Conservation (phyloP, 2,888 invertebrate genomes). For the Pristionchus exspectatus region DNA sequence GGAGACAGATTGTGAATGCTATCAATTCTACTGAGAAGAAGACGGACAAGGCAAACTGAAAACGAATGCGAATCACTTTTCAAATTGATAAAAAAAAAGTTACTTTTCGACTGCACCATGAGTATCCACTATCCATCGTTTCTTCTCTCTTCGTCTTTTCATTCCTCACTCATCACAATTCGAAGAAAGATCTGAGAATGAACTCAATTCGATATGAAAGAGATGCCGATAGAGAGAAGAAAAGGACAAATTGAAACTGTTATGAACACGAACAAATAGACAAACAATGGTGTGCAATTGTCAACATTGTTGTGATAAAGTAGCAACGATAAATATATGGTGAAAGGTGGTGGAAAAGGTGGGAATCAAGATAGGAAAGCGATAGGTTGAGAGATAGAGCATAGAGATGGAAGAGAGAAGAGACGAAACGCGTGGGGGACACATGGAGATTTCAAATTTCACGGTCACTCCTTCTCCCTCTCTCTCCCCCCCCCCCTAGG, state of each 20-base stretch:
- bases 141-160: constrained; percentile 34
- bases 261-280: background rate
- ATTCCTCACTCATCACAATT: constrained; percentile 33
- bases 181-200: constrained; percentile 22
- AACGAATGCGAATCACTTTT: background rate
- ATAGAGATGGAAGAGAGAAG: constrained; percentile 28
- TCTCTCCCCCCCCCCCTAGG: background rate
- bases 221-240: background rate
- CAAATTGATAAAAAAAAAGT: background rate
- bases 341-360: background rate
- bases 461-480: constrained; percentile 48
- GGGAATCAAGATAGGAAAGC: constrained; percentile 34
- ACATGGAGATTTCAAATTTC: constrained; percentile 50
- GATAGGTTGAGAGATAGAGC: constrained; percentile 40
- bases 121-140: constrained; percentile 35
- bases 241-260: background rate
- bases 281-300: background rate
- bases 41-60: constrained; percentile 62
- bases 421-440: constrained; percentile 3
- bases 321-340: background rate
- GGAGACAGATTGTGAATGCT: constrained; percentile 72
- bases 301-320: background rate
- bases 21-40: constrained; percentile 73
- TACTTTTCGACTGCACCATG: constrained; percentile 42
- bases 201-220: constrained; percentile 10